phyloP scores from a whole-genome alignment of 1,140 invertebrate species.

The Formica exsecta region DNA sequence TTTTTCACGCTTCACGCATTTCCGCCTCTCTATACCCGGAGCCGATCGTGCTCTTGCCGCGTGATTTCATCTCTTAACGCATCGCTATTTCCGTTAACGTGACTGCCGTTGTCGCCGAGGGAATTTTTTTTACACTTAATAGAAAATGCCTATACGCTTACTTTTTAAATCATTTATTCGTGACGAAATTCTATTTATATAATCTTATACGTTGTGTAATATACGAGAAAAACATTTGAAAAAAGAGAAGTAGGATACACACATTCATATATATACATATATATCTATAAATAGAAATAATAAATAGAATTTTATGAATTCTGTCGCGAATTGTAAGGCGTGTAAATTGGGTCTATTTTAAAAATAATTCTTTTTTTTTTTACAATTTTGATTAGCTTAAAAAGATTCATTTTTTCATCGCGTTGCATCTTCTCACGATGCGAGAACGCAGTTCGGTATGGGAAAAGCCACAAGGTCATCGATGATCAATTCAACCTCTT shows the following conservation, averaged over 20 bases:
- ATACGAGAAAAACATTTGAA: no score
- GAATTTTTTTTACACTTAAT: no score
- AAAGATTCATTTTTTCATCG: not conserved
- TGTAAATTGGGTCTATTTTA: no score
- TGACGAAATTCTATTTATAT: no score
- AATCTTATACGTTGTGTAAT: no score
- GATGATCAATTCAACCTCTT: slow-evolving; percentile 8
- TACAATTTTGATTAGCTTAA: not conserved
- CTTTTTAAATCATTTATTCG: not conserved
- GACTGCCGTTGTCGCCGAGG: not conserved
- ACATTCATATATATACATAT: no score
- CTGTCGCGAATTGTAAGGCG: no score
- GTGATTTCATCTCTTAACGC: slow-evolving; percentile 42
- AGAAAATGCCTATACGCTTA: no score
- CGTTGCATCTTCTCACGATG: not conserved
- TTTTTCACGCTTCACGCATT: slow-evolving; percentile 47
- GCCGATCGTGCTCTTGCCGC: not conserved
- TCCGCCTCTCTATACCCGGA: not conserved
- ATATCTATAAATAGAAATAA: no score
- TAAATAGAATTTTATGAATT: no score
- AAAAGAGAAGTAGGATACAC: no score
- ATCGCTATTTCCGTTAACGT: slow-evolving; percentile 33
- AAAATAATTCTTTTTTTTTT: no score
- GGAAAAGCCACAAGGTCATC: slow-evolving; percentile 26
- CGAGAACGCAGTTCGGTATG: not conserved